These are phyloP conservation scores for Buceros bicornis DNA, from an alignment of 2,797 vertebrate genomes.

Conservation along the genomic window DNA sequence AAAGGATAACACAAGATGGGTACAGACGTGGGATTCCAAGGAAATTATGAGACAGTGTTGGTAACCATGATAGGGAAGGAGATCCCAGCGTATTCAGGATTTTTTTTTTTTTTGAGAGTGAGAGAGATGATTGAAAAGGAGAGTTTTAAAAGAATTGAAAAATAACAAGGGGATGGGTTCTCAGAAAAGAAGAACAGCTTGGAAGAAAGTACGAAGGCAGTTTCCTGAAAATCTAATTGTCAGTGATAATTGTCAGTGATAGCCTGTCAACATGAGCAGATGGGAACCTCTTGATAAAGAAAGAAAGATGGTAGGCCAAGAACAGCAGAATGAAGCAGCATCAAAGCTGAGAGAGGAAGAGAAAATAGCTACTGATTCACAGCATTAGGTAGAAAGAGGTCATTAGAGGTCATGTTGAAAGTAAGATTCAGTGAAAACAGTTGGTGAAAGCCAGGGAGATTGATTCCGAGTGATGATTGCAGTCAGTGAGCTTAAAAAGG, in stretches of 20 bases:
- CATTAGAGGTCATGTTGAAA: constrained; percentile 10
- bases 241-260: constrained; percentile 42
- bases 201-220: constrained; percentile 24
- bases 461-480: neutral
- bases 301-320: constrained; percentile 34
- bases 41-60: neutral
- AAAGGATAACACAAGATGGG: neutral
- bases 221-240: constrained; percentile 57
- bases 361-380: constrained; percentile 22
- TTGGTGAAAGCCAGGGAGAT: neutral
- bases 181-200: constrained; percentile 21
- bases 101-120: neutral
- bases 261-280: constrained; percentile 55
- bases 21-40: neutral
- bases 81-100: neutral
- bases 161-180: constrained; percentile 6
- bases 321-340: constrained; percentile 4
- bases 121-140: neutral
- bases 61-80: neutral
- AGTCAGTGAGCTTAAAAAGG: neutral
- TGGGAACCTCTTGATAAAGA: constrained; percentile 51
- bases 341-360: neutral
- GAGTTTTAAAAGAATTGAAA: constrained; percentile 9
- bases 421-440: neutral
- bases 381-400: neutral